Base-by-base conservation (phyloP, 2,888 invertebrate genomes). In the Xylota sylvarum region DNA sequence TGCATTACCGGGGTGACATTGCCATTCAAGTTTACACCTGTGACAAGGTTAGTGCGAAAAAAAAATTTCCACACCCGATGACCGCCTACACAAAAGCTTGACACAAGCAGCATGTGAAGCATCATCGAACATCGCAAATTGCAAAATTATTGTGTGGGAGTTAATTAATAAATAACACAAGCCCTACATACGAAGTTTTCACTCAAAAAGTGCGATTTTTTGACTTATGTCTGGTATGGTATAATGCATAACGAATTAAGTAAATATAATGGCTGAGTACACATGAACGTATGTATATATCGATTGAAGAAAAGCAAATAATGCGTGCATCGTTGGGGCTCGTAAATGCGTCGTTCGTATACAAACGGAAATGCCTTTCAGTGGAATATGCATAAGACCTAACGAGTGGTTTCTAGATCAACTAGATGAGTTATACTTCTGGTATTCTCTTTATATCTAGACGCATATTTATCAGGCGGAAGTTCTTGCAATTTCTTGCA, bases 1-100 rank as follows among this genome's bases (percentile, higher is more conserved):
- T 55, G 67, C 73, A 58, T 50, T 43, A 35, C 55, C 14, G 17
- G 55, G 37, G 32, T 69, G 77, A 69, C 77, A 19, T 43, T 52
- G 56, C 17, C 46, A 65, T 74, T 32, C 37, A 56, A 7, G 6
- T 9, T 4, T 12, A 35, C 43, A 46, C 74, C 74, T 74, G 55
- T 32, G 35, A 27, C 74, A 74, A 74, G 64, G 76, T 76, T 48
- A 48, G 6, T 37, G n/a, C 9, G 19, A 58, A 19, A 19, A n/a
- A n/a, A n/a, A n/a, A n/a, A n/a, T n/a, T n/a, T n/a, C n/a, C n/a
- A n/a, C n/a, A n/a, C n/a, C n/a, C n/a, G n/a, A 17, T 40, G 32
- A 14, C 48, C 35, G 14, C 70, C 70, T 32, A 46, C 56, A 46
- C 46, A 19, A 35, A 58, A 30, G 6, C 30, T 2, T 17, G 7